Evolutionary conservation across 2,797 vertebrate genomes (phyloP).

Genomic region (Macropus fuliginosus): DNA sequence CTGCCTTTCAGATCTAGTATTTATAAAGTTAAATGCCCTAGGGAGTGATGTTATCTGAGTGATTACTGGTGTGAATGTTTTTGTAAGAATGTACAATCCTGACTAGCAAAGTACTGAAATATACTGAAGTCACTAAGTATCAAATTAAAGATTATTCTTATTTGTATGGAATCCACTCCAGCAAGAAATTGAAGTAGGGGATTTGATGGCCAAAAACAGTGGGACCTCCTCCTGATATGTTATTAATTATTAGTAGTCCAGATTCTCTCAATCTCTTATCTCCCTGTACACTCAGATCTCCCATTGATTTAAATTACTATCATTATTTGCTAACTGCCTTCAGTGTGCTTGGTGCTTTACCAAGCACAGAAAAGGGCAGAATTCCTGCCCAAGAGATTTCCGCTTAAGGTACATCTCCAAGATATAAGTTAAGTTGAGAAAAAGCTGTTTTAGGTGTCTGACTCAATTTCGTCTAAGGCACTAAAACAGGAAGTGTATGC

Average conservation of each 20-base stretch:
- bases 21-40: constrained; percentile 71
- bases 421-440: constrained; percentile 71
- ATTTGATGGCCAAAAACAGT: constrained; percentile 79
- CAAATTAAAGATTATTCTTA: constrained; percentile 79
- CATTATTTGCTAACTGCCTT: constrained; percentile 74
- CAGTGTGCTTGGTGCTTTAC: constrained; percentile 55
- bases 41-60: constrained; percentile 69
- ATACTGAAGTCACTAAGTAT: constrained; percentile 76
- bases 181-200: constrained; percentile 77
- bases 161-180: constrained; percentile 73
- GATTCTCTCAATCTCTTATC: constrained; percentile 70
- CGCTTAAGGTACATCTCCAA: constrained; percentile 54
- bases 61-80: constrained; percentile 72
- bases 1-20: constrained; percentile 64
- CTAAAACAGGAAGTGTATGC: constrained; percentile 40
- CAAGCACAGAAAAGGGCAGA: constrained; percentile 53
- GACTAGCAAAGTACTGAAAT: constrained; percentile 64
- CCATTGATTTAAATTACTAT: constrained; percentile 76
- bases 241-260: constrained; percentile 77
- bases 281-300: constrained; percentile 70
- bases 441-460: constrained; percentile 40
- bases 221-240: constrained; percentile 75
- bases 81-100: constrained; percentile 73
- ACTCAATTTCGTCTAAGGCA: constrained; percentile 45
- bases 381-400: constrained; percentile 59